Evolutionary conservation across 2,797 vertebrate genomes (phyloP).

Genomic region (Gallirallus australis): DNA sequence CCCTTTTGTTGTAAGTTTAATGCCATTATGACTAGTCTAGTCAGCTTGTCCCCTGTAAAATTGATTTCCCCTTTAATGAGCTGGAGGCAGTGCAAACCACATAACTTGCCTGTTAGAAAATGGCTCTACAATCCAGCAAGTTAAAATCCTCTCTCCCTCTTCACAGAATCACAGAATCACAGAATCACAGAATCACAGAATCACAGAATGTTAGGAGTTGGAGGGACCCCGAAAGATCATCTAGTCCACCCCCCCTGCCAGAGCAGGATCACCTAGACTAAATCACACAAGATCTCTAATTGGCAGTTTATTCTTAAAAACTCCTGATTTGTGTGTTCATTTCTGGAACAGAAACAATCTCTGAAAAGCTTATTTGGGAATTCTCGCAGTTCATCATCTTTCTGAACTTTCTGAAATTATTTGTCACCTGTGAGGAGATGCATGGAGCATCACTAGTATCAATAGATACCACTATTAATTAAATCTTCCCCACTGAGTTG

Average conservation of each 20-base stretch:
- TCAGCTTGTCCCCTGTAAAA: constrained; percentile 52
- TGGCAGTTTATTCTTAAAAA: neutral
- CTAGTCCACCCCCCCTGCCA: no score
- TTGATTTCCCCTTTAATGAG: constrained; percentile 59
- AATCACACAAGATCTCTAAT: neutral
- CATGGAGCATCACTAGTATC: neutral
- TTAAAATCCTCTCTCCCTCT: neutral
- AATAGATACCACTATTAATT: neutral
- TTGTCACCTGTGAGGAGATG: neutral
- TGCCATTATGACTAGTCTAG: constrained; percentile 54
- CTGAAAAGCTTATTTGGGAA: neutral
- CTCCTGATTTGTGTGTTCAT: neutral
- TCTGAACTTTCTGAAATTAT: neutral
- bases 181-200: no score
- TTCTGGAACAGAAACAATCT: neutral
- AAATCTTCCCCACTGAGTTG: neutral
- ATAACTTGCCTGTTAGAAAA: constrained; percentile 34
- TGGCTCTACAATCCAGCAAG: neutral
- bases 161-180: no score
- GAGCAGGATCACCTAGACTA: no score
- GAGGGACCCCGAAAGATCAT: no score
- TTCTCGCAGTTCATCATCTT: neutral
- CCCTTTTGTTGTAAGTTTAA: constrained; percentile 58
- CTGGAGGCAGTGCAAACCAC: constrained; percentile 1
- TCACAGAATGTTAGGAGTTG: no score